Conservation (phyloP, 2,888 invertebrate species). For the Lochmaea capreae region DNA sequence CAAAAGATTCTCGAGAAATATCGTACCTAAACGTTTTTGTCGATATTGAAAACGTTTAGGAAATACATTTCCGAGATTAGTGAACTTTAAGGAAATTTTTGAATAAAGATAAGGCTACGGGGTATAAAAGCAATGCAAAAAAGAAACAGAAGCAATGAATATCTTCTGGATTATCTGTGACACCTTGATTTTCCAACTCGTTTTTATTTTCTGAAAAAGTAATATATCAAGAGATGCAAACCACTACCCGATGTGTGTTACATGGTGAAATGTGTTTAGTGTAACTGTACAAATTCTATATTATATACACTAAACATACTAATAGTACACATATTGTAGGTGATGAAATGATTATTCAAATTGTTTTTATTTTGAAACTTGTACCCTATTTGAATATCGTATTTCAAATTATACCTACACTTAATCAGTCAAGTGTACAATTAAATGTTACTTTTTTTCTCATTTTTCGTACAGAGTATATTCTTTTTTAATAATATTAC, state of each 20-base stretch:
- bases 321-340: not conserved
- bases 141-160: conserved; percentile 42
- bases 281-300: conserved; percentile 33
- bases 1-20: conserved; percentile 30
- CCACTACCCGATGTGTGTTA: conserved; percentile 56
- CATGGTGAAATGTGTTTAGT: conserved; percentile 46
- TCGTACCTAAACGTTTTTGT: conserved; percentile 34
- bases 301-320: conserved; percentile 32
- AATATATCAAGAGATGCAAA: conserved; percentile 52
- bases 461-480: no score
- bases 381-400: no score
- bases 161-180: conserved; percentile 37
- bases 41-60: not conserved
- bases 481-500: no score
- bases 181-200: conserved; percentile 36
- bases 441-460: no score
- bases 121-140: conserved; percentile 44
- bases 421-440: no score
- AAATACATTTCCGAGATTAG: conserved; percentile 12
- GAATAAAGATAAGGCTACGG: conserved; percentile 39
- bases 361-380: not conserved
- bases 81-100: conserved; percentile 35
- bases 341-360: not conserved
- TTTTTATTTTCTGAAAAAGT: conserved; percentile 42
- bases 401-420: no score